Evolutionary conservation across 2,888 invertebrate genomes (phyloP), one percentile per base, ranked within the genome.

Genomic region (Drosophila testacea): DNA sequence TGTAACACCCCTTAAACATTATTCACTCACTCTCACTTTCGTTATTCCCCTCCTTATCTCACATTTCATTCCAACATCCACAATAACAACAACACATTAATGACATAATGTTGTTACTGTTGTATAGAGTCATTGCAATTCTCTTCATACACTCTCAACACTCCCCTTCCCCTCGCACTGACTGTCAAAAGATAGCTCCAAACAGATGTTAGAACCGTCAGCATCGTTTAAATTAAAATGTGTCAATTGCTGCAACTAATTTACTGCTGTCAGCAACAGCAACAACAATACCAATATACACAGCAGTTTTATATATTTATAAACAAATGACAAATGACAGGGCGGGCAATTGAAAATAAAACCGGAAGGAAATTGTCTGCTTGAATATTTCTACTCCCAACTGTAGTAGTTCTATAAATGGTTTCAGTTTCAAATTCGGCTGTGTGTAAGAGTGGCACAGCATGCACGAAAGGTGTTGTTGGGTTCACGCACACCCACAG

Each of bases 291-390:
- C 11, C 57, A 10, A 46, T 22, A 22, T 27, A 42, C 36, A 22
- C 42, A 51, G 30, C 65, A 70, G 47, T 65, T 71, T 68, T 66
- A 70, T 76, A 67, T 84, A 87, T 87, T 84, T 83, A 87, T 87
- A 83, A 87, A 85, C 76, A 88, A 76, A 82, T 82, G 74, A 77
- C 80, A 81, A 84, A 83, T 72, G 75, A 83, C 79, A 79, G 74
- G 69, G 68, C 61, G 54, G 44, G 73, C 83, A 81, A 83, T 82
- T 88, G 83, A 79, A 83, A 86, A 79, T 57, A 72, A 86, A 85
- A 87, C 85, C 88, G 89, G 89, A 88, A 88, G 89, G 79, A 88
- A 89, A 85, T 79, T 68, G 80, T 84, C 84, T 87, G 82, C 69
- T 69, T 70, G 70, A 63, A 66, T 70, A 77, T 79, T 77, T 79